Evolutionary conservation across 23 tunicate species (phyloP).

Genomic region (Ciona savignyi): DNA sequence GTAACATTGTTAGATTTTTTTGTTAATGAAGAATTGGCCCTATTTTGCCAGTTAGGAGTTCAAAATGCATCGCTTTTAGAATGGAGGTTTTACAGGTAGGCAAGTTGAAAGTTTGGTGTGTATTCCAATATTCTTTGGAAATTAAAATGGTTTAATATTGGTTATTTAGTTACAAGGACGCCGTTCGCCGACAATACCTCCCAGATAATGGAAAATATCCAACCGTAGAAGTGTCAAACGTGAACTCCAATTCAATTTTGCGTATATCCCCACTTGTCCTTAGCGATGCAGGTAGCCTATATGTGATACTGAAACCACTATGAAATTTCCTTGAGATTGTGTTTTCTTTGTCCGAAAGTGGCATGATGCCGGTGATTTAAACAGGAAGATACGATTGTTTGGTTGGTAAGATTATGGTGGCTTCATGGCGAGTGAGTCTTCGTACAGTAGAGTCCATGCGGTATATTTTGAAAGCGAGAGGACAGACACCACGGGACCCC

Average conservation of each 20-base stretch:
- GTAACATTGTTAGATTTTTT: not conserved
- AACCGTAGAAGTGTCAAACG: not conserved
- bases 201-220: too few relatives aligned
- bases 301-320: not conserved
- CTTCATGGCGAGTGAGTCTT: slow-evolving; percentile 25
- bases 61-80: too few relatives aligned
- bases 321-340: not conserved
- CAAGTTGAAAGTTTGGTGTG: too few relatives aligned
- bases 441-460: slow-evolving; percentile 32
- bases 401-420: not conserved
- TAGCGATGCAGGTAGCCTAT: not conserved
- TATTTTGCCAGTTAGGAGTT: not conserved
- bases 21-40: not conserved
- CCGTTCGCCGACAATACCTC: not conserved
- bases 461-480: slow-evolving; percentile 29
- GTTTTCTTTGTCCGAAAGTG: too few relatives aligned
- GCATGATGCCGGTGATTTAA: not conserved
- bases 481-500: slow-evolving; percentile 36
- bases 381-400: not conserved
- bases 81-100: too few relatives aligned
- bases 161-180: not conserved
- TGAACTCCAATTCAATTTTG: not conserved
- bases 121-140: too few relatives aligned
- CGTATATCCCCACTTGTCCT: not conserved
- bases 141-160: too few relatives aligned